phyloP scores from a whole-genome alignment of 2,888 invertebrate genomes.

The Tethea ocularis region DNA sequence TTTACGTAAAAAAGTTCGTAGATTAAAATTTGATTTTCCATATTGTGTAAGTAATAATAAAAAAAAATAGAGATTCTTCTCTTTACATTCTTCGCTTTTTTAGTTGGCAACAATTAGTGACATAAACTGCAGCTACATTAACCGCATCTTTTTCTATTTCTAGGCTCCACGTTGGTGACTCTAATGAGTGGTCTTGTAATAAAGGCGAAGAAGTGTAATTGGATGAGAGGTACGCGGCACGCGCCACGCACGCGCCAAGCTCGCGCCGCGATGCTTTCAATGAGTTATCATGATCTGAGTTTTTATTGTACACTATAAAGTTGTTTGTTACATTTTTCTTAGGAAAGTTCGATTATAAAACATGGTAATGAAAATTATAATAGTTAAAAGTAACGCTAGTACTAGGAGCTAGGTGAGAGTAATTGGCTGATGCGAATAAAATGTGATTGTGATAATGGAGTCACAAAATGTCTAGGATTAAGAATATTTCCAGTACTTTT shows the following conservation, averaged over 20 bases:
- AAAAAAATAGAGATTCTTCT: no score
- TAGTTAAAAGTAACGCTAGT: not conserved
- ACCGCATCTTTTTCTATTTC: slow-evolving; percentile 18
- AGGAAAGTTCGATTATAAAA: not conserved
- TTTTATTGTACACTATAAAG: slow-evolving; percentile 2
- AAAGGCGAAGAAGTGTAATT: slow-evolving; percentile 78
- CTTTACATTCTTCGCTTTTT: no score
- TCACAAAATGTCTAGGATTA: no score
- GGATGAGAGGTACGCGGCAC: slow-evolving; percentile 71
- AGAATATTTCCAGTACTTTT: no score
- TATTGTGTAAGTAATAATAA: no score
- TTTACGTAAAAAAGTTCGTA: no score
- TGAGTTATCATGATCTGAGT: slow-evolving; percentile 1
- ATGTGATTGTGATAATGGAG: no score
- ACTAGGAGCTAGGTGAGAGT: no score
- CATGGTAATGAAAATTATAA: not conserved
- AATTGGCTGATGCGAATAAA: no score
- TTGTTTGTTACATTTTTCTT: not conserved
- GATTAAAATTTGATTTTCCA: no score
- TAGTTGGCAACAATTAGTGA: not conserved
- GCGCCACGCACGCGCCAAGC: slow-evolving; percentile 54
- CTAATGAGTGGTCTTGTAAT: slow-evolving; percentile 77
- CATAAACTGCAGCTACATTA: slow-evolving; percentile 18
- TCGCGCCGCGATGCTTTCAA: slow-evolving; percentile 27
- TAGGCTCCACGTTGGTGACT: slow-evolving; percentile 25